Evolutionary conservation across 1,140 invertebrate genomes (phyloP).

Genomic region (Drosophila grimshawi): DNA sequence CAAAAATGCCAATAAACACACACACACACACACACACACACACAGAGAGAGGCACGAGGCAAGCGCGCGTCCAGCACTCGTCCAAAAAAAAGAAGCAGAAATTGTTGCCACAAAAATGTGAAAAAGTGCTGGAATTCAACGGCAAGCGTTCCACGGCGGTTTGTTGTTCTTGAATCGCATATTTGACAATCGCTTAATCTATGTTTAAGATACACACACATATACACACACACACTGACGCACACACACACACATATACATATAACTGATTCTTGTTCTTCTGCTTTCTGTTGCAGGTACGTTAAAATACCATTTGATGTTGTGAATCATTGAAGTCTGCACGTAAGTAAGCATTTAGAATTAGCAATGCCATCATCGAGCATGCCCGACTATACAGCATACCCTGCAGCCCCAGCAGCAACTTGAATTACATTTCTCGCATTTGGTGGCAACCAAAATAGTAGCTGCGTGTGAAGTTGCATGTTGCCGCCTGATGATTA

Average conservation of each 20-base stretch:
- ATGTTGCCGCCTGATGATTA: conserved; percentile 16
- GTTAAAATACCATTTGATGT: not conserved
- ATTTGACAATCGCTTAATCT: conserved; percentile 20
- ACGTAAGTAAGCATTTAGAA: conserved; percentile 5
- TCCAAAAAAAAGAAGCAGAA: conserved; percentile 24
- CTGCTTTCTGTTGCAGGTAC: conserved; percentile 32
- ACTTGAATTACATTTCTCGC: too few species aligned
- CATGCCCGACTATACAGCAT: too few species aligned
- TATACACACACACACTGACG: not conserved
- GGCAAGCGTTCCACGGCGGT: not conserved
- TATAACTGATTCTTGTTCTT: not conserved
- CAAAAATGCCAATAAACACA: conserved; percentile 28
- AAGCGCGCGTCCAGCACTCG: conserved; percentile 30
- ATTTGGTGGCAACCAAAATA: conserved; percentile 34
- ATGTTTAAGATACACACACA: not conserved
- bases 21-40: conserved; percentile 13
- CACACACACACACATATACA: not conserved
- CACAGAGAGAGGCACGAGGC: not conserved
- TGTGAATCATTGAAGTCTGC: not conserved
- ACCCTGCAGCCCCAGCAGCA: too few species aligned
- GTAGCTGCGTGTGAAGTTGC: conserved; percentile 46
- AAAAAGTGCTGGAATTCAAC: conserved; percentile 12
- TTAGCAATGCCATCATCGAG: not conserved
- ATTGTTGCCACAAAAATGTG: conserved; percentile 51
- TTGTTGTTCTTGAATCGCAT: not conserved